Evolutionary conservation across 2,888 invertebrate species (phyloP).

Genomic region (Imbricaverruca yamaguchii): DNA sequence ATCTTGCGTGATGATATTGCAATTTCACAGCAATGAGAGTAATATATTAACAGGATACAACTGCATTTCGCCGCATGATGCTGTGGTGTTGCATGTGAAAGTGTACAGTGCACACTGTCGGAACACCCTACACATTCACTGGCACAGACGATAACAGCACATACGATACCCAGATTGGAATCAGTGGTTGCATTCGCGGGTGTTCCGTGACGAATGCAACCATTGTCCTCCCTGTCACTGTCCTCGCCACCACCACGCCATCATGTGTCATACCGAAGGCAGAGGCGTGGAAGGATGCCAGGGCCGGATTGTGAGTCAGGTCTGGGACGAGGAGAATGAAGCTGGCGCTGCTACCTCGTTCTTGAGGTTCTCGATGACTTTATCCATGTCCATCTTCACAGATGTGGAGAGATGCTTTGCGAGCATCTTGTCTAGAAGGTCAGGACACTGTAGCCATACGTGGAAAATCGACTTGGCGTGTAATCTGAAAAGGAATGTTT

Average conservation of each 20-base stretch:
- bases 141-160: too few relatives aligned
- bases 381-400: conserved; percentile 73
- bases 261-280: too few relatives aligned
- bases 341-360: conserved; percentile 2
- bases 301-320: not conserved
- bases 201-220: not conserved
- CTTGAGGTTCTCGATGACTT: conserved; percentile 53
- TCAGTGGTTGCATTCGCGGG: too few relatives aligned
- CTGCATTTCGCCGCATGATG: too few relatives aligned
- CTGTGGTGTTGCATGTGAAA: too few relatives aligned
- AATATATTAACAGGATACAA: too few relatives aligned
- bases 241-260: not conserved
- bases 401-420: conserved; percentile 70
- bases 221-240: too few relatives aligned
- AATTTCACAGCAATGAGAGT: too few relatives aligned
- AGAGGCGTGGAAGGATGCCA: not conserved
- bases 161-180: too few relatives aligned
- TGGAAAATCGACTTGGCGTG: conserved; percentile 71
- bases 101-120: too few relatives aligned
- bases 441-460: conserved; percentile 60
- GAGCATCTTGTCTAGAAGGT: conserved; percentile 70
- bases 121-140: too few relatives aligned
- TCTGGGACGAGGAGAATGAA: not conserved
- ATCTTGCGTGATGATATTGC: too few relatives aligned
- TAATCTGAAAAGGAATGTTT: conserved; percentile 42